phyloP scores from a whole-genome alignment of 2,888 invertebrate species.

The Sminthurinus aureus region DNA sequence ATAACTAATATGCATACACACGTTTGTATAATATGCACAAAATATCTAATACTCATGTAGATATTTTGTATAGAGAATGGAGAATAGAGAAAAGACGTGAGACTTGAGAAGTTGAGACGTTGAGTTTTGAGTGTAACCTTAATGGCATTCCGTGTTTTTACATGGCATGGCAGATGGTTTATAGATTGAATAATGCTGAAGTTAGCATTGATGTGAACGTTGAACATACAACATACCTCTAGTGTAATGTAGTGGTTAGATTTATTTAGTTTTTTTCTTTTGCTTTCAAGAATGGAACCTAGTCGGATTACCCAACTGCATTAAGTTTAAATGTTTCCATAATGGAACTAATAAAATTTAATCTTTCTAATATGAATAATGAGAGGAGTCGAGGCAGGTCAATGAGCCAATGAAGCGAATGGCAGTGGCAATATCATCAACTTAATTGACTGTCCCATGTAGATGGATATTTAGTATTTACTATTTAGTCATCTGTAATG shows the following conservation, averaged over 20 bases:
- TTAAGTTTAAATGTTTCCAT: constrained; percentile 6
- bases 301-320: background rate
- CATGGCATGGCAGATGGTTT: background rate
- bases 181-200: background rate
- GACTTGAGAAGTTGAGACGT: background rate
- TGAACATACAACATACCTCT: no score
- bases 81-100: no score
- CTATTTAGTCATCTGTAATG: no score
- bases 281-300: background rate
- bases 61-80: background rate
- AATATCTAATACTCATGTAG: background rate
- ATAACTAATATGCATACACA: background rate
- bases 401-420: constrained; percentile 8
- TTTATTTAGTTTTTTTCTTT: background rate
- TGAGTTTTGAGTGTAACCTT: background rate
- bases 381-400: constrained; percentile 12
- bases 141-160: background rate
- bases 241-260: no score
- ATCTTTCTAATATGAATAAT: constrained; percentile 12
- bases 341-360: constrained; percentile 16
- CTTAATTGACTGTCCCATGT: background rate
- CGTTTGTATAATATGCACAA: background rate
- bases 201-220: background rate
- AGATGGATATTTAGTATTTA: background rate
- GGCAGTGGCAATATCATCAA: background rate